These are phyloP conservation scores for Cantharis rustica DNA, from an alignment of 2,888 invertebrate species.

Conservation along the genomic window DNA sequence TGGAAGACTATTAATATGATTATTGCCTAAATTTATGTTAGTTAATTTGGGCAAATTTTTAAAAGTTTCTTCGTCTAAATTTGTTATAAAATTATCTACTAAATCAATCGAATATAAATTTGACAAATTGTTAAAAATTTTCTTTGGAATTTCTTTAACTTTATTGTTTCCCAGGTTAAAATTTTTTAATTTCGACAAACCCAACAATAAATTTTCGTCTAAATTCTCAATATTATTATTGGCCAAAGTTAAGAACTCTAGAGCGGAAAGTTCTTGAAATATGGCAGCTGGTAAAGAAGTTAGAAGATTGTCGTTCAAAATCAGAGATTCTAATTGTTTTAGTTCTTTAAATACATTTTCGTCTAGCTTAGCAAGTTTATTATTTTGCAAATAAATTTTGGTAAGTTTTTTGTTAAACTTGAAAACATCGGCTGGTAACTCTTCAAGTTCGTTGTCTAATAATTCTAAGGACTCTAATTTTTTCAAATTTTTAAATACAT, in stretches of 20 bases:
- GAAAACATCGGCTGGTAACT: background rate
- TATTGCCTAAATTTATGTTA: background rate
- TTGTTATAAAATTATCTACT: background rate
- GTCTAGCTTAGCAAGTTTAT: background rate
- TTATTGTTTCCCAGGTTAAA: background rate
- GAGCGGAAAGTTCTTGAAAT: background rate
- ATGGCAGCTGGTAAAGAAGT: background rate
- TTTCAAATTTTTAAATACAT: background rate
- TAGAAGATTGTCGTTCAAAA: background rate
- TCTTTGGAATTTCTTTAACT: background rate
- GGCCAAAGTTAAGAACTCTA: background rate
- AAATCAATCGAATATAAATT: background rate
- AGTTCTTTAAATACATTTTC: background rate
- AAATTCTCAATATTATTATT: background rate
- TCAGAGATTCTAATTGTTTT: background rate
- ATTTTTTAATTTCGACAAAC: background rate
- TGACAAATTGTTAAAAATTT: background rate
- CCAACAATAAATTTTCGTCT: background rate
- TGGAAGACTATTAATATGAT: constrained; percentile 1
- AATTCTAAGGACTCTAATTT: background rate
- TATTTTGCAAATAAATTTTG: background rate
- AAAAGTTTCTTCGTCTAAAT: background rate
- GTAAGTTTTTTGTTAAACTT: background rate
- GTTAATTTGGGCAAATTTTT: background rate
- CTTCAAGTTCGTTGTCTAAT: background rate